Conservation (phyloP, 2,888 invertebrate genomes). For the Meiosimyza decipiens region DNA sequence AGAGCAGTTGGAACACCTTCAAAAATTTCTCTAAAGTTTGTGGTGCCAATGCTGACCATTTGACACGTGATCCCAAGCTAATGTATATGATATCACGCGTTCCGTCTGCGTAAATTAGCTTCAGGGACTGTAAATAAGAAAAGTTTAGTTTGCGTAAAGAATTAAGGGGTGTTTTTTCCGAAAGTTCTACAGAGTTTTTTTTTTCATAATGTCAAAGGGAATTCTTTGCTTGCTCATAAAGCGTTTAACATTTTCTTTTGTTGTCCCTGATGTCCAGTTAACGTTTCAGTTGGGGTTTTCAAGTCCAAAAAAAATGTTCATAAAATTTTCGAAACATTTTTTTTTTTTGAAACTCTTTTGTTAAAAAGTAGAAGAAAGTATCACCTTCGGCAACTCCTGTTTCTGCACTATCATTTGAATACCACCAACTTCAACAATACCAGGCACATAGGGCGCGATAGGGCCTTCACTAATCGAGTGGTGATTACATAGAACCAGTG, state of each 20-base stretch:
- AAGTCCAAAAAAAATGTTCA: too few relatives aligned
- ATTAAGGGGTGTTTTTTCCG: too few relatives aligned
- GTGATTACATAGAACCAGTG: conserved; percentile 55
- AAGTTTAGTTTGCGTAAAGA: neutral
- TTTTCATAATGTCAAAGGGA: too few relatives aligned
- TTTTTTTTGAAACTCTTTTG: conserved; percentile 39
- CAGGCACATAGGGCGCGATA: conserved; percentile 56
- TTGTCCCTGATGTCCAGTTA: too few relatives aligned
- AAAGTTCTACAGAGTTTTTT: too few relatives aligned
- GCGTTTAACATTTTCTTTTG: too few relatives aligned
- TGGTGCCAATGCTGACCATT: conserved; percentile 43
- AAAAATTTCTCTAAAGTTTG: conserved; percentile 40
- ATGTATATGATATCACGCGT: conserved; percentile 44
- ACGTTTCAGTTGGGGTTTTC: too few relatives aligned
- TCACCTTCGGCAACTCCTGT: conserved; percentile 7
- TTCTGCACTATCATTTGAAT: conserved; percentile 46
- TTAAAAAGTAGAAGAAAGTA: conserved; percentile 15
- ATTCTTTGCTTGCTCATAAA: too few relatives aligned
- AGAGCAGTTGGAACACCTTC: conserved; percentile 42
- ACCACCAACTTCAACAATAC: conserved; percentile 59
- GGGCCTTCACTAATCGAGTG: conserved; percentile 59
- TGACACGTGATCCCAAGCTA: conserved; percentile 53
- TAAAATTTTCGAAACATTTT: neutral
- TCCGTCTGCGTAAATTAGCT: neutral
- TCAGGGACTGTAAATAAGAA: neutral